Base-by-base conservation (phyloP, 2,797 vertebrate species). In the Taenioides sp. region DNA sequence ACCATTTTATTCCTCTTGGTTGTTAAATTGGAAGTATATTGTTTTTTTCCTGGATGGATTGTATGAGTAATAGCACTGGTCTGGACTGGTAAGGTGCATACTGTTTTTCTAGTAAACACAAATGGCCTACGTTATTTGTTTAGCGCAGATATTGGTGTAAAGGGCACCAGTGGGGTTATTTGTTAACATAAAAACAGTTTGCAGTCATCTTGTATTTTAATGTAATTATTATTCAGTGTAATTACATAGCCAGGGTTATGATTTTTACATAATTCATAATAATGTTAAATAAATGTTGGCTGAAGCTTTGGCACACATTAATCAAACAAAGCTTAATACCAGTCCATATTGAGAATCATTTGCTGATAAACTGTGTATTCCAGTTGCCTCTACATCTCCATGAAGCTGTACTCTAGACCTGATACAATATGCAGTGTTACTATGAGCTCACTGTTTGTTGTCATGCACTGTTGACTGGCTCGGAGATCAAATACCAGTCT, bases 51-150 rank as follows among this genome's bases (percentile, higher is more conserved):
- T 23, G 4, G 3, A 0, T 71, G 70, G 74, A 67, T 67, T 67
- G 52, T 43, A 65, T 10, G 40, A 12, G 40, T 43, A 43, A 43
- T 14, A 43, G 40, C 14, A 4, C 43, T 16, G 40, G 43, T 4
- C 12, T 47, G 43, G 43, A 1, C 11, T 43, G 40, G 40, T 69
- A n/a, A 28, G 31, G 6, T 50, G 64, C 64, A 62, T 23, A 74
- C 47, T 27, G 62, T 23, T 47, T 43, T 14, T 28, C 18, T 3
- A 40, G 80, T 83, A 87, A 89, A 88, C 82, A 84, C 22, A 49
- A 43, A 0, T 31, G 78, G 49, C 71, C 79, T 78, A 64, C n/a
- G 72, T 84, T 72, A 25, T 27, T 64, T 28, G 11, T 28, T 14
- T n/a, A 11, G 16, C 27, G 16, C 37, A 70, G 2, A 11, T 12